Conservation (phyloP, 2,113 vertebrate species). For the Eretmochelys imbricata region DNA sequence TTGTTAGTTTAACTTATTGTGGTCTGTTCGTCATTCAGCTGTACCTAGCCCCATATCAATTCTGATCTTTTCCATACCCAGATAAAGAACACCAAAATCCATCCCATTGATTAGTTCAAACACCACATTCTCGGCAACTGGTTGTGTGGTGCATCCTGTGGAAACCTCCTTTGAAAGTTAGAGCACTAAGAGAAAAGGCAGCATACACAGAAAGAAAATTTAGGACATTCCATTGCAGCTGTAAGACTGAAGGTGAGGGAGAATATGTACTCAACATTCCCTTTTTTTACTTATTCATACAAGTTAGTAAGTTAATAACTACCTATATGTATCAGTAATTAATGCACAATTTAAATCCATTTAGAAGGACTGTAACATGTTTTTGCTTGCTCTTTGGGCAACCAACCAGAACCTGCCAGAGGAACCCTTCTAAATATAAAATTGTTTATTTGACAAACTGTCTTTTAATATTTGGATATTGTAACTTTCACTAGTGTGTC, state of each 20-base stretch:
- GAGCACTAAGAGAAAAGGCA: background rate
- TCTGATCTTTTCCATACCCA: background rate
- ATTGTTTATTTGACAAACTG: background rate
- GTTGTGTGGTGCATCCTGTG: background rate
- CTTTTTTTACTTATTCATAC: background rate
- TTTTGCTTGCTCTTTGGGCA: background rate
- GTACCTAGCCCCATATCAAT: background rate
- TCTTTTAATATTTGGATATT: background rate
- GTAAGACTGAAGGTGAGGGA: background rate
- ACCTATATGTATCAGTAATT: background rate
- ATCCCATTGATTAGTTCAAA: background rate
- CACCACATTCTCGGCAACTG: background rate
- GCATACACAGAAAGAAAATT: background rate
- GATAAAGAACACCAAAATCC: background rate
- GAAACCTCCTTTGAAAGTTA: background rate
- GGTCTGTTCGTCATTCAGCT: background rate
- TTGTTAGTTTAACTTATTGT: background rate
- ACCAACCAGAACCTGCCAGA: background rate
- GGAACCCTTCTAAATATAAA: background rate
- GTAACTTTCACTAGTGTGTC: background rate
- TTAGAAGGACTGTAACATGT: background rate
- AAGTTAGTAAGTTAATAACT: background rate
- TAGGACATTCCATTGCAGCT: background rate
- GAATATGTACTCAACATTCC: background rate
- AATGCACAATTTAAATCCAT: background rate